Conservation (phyloP, 1,140 invertebrate species). For the Tachypleus tridentatus region DNA sequence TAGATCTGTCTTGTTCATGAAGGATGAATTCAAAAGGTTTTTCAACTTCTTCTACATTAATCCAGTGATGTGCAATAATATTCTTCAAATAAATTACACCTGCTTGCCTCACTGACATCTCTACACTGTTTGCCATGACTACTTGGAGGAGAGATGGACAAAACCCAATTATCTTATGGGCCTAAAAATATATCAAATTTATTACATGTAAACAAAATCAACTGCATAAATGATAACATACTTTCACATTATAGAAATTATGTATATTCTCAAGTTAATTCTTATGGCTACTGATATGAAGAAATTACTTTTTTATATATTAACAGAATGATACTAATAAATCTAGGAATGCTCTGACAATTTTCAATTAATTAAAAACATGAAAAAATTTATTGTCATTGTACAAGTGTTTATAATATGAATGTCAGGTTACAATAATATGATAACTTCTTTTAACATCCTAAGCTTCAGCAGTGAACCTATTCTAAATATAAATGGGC, state of each 20-base stretch:
- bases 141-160: conserved; percentile 83
- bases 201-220: neutral
- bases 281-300: no score
- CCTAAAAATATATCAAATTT: conserved; percentile 39
- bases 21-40: conserved; percentile 70
- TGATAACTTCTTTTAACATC: no score
- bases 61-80: conserved; percentile 77
- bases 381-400: no score
- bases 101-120: conserved; percentile 87
- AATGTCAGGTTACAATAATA: no score
- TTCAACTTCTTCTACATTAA: conserved; percentile 57
- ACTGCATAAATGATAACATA: neutral
- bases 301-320: no score
- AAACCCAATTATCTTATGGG: conserved; percentile 94
- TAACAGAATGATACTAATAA: conserved; percentile 5
- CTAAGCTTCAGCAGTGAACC: no score
- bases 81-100: conserved; percentile 96
- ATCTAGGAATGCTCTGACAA: neutral
- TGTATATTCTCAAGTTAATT: no score
- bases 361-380: neutral
- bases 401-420: no score
- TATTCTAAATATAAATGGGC: no score
- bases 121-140: conserved; percentile 67
- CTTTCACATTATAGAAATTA: neutral
- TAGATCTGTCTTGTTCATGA: conserved; percentile 88